Evolutionary conservation across 2,888 invertebrate genomes (phyloP).

Genomic region (Hemistola chrysoprasaria): DNA sequence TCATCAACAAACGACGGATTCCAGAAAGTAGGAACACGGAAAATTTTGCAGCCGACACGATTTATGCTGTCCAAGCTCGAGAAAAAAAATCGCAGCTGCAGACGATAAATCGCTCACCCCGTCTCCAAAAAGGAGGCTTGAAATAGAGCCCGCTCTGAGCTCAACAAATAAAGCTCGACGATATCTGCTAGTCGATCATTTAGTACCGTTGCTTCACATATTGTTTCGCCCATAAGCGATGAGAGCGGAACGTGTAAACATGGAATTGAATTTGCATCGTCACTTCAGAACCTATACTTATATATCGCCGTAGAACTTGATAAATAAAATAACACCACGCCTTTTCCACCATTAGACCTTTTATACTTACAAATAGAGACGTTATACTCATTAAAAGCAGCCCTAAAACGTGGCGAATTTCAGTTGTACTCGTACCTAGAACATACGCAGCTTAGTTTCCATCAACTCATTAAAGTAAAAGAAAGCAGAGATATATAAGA

Average conservation of each 20-base stretch:
- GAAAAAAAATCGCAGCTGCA: conserved; percentile 52
- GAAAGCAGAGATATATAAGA: too few species aligned
- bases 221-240: conserved; percentile 47
- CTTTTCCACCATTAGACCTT: too few species aligned
- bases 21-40: conserved; percentile 33
- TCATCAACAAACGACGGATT: conserved; percentile 25
- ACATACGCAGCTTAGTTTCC: too few species aligned
- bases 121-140: conserved; percentile 46
- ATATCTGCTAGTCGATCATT: conserved; percentile 49
- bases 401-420: too few species aligned
- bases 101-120: conserved; percentile 59
- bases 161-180: conserved; percentile 50
- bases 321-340: too few species aligned
- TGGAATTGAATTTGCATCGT: conserved; percentile 41
- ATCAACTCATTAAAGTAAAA: too few species aligned
- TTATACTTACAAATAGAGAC: too few species aligned
- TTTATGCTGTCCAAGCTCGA: conserved; percentile 45
- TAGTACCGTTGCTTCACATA: conserved; percentile 49
- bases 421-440: too few species aligned
- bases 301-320: too few species aligned
- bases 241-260: conserved; percentile 41
- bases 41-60: conserved; percentile 42
- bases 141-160: conserved; percentile 45
- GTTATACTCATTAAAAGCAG: too few species aligned
- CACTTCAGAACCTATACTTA: conserved; percentile 28